phyloP scores from a whole-genome alignment of 2,113 vertebrate species.

The Brachyhypopomus gauderio region DNA sequence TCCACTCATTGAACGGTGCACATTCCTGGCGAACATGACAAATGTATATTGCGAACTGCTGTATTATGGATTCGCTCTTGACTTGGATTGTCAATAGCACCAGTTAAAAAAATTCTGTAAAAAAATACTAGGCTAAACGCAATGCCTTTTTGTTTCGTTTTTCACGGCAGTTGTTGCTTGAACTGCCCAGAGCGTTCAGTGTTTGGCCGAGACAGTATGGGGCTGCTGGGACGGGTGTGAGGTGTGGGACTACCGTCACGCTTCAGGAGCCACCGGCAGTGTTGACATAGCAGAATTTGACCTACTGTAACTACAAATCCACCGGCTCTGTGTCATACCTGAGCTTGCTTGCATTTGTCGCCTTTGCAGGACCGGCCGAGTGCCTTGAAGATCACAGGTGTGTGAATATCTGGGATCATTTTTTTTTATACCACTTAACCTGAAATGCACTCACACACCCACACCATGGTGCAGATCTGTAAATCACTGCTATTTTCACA shows the following conservation, averaged over 20 bases:
- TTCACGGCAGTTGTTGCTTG: not conserved
- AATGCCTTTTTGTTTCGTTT: not conserved
- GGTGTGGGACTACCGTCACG: constrained; percentile 10
- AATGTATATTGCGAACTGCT: constrained; percentile 6
- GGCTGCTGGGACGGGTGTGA: no score
- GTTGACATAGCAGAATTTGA: constrained; percentile 58
- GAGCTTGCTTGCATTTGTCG: constrained; percentile 46
- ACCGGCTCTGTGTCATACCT: constrained; percentile 54
- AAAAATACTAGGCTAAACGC: no score
- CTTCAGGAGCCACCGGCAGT: constrained; percentile 19
- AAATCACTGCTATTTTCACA: constrained; percentile 49
- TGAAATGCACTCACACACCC: constrained; percentile 30
- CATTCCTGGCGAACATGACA: not conserved
- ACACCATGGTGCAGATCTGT: constrained; percentile 13
- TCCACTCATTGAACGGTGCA: constrained; percentile 9
- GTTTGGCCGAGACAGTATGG: not conserved
- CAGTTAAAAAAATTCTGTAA: no score
- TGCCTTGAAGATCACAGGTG: not conserved
- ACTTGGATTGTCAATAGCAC: constrained; percentile 7
- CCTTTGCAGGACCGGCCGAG: not conserved
- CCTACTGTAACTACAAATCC: constrained; percentile 54
- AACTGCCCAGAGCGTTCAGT: not conserved
- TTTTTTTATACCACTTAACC: constrained; percentile 22
- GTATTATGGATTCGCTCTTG: not conserved
- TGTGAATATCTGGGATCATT: not conserved